Evolutionary conservation across 1,140 invertebrate species (phyloP), one percentile per base, ranked within the genome.

Genomic region (Cotesia typhae): DNA sequence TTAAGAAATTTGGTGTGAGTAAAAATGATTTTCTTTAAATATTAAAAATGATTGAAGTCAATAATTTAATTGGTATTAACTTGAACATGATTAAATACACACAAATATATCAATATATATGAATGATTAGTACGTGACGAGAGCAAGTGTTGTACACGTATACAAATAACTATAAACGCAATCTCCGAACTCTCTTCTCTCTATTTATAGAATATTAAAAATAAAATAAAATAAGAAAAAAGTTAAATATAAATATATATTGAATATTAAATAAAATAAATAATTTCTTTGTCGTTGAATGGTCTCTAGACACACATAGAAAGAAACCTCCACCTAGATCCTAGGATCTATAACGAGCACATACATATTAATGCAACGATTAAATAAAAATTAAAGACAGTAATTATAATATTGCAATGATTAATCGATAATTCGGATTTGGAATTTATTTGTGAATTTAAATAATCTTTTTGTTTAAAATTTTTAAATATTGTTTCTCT

Each of bases 281-380:
- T 35, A 10, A 28, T 60, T 60, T 60, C 4, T 28, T 55, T n/a
- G 17, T 14, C 41, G 41, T 47, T 47, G 41, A 47, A 55, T 55
- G 53, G 53, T n/a, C 12, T 55, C 53, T 55, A 55, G 12, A 14
- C 17, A 55, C 17, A 47, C 37, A 65, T 36, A 65, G 7, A 28
- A 9, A 65, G 38, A 65, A 68, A 74, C 70, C 70, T 76, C 74
- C 76, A 78, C 76, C 81, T 80, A 82, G 79, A 74, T 81, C 75
- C 77, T 81, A 81, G 53, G 76, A 70, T 76, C 78, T 79, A 78
- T 60, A 65, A 77, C 75, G 79, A 75, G 76, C 76, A 79, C 76
- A 69, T 77, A 78, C 61, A 81, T 71, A 70, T 75, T 61, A 76
- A 76, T 77, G 79, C 74, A 77, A 70, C 64, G 14, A 41, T 12